Base-by-base conservation (phyloP, 1,140 invertebrate species). In the Sarcophaga peregrina region DNA sequence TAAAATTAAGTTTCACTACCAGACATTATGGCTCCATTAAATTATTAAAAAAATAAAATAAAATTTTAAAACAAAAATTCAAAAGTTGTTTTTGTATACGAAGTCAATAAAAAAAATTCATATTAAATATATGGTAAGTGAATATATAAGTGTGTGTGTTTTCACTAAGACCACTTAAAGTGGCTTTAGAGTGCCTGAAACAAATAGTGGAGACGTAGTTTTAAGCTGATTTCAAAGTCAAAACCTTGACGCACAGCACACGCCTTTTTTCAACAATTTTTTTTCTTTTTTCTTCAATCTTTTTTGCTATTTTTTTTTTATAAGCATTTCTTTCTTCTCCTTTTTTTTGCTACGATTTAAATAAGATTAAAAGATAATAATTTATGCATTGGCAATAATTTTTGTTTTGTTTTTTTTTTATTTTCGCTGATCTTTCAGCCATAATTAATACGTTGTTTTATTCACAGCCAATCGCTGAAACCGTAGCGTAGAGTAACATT, bases 171-270 rank as follows among this genome's bases (percentile, higher is more conserved):
- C 45, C 5, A 17, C 75, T 37, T 37, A 37, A 37, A 37, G 4
- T 37, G 25, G 4, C 25, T 37, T 37, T 47, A 15, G 10, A 15
- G 20, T 54, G 52, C 45, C 62, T 17, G 68, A 62, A 11, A 48
- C 48, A 72, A 72, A 25, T 13, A 45, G 73, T 78, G 68, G 74
- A 83, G 73, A 48, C 82, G 15, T 76, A 76, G 45, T 68, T 37
- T 82, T 83, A 83, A 83, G 82, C 76, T 80, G 45, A 80, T 80
- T 83, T 83, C 82, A 83, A 83, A 83, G 82, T 80, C 82, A 80
- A 83, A 83, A 68, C 82, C 82, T 83, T 83, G 82, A 83, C 82
- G 62, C 47, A 62, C 45, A 80, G 82, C 82, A 83, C 58, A 80
- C 82, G 82, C 76, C 82, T 83, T 83, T 83, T 80, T 25, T 75